Conservation (phyloP, 2,888 invertebrate genomes). For the Leptothorax acervorum region DNA sequence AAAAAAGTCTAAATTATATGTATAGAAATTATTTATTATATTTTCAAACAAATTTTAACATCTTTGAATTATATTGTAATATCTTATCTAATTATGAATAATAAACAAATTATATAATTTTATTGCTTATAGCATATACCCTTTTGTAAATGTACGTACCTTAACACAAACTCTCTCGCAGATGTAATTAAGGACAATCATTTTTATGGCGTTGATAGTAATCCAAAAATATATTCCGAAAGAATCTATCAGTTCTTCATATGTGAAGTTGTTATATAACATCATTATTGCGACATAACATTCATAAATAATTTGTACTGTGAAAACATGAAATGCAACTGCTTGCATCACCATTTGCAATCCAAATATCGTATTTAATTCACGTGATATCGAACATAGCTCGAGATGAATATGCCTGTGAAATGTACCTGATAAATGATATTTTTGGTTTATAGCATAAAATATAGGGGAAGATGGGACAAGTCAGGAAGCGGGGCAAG, state of each 20-base stretch:
- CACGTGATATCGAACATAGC: slow-evolving; percentile 4
- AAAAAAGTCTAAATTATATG: neutral
- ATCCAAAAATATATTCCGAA: neutral
- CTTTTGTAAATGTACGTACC: slow-evolving; percentile 15
- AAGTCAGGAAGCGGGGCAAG: too few relatives aligned
- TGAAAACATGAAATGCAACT: neutral
- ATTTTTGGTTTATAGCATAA: neutral
- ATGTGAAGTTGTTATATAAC: neutral
- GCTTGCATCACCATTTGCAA: slow-evolving; percentile 24
- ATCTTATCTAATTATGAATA: neutral
- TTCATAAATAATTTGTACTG: neutral
- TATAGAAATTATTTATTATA: neutral
- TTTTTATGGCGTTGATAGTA: neutral
- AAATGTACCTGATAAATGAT: neutral
- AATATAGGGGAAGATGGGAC: too few relatives aligned
- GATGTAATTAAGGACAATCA: slow-evolving; percentile 21
- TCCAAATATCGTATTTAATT: slow-evolving; percentile 27
- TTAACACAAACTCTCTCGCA: slow-evolving; percentile 14
- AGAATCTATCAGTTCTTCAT: too few relatives aligned
- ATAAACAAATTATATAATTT: neutral
- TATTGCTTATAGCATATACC: neutral
- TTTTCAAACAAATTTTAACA: neutral
- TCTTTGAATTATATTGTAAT: neutral
- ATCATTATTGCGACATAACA: neutral
- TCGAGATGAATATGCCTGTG: slow-evolving; percentile 33